A percentile compares a stretch with the other conserved stretches of the same genome.
These are phyloP conservation scores for Callyntrura sp. DNA, from an alignment of 2,888 invertebrate species.

Conservation along the genomic window DNA sequence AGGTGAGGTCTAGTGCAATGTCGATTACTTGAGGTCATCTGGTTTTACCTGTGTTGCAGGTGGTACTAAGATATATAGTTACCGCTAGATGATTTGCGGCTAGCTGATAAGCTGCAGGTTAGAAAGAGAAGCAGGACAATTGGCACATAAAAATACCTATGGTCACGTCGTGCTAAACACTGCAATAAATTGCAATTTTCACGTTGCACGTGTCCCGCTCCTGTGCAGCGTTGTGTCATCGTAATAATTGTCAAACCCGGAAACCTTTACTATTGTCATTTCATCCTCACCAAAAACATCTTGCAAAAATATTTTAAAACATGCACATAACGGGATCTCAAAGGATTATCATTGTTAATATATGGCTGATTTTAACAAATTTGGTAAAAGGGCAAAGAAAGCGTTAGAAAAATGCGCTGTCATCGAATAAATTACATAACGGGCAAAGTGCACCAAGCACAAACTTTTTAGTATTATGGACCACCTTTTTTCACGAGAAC, in stretches of 20 bases:
- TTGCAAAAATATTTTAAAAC: no score
- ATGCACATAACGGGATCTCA: slow-evolving; percentile 62
- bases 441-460: slow-evolving; percentile 11
- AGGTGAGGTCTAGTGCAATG: slow-evolving; percentile 38
- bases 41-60: neutral
- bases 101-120: neutral
- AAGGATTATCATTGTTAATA: neutral
- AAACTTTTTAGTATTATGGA: no score
- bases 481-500: no score
- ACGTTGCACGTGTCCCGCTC: neutral
- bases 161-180: no score
- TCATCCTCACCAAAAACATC: slow-evolving; percentile 9
- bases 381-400: neutral
- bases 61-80: neutral
- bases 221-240: neutral
- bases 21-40: slow-evolving; percentile 37
- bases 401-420: neutral
- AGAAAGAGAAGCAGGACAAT: slow-evolving; percentile 3
- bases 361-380: neutral
- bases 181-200: neutral
- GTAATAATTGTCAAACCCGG: slow-evolving; percentile 50
- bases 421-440: slow-evolving; percentile 43
- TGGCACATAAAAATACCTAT: neutral
- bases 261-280: slow-evolving; percentile 35
- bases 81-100: no score